Evolutionary conservation across 2,888 invertebrate genomes (phyloP), one percentile per base, ranked within the genome.

Genomic region (Rhagonycha fulva): DNA sequence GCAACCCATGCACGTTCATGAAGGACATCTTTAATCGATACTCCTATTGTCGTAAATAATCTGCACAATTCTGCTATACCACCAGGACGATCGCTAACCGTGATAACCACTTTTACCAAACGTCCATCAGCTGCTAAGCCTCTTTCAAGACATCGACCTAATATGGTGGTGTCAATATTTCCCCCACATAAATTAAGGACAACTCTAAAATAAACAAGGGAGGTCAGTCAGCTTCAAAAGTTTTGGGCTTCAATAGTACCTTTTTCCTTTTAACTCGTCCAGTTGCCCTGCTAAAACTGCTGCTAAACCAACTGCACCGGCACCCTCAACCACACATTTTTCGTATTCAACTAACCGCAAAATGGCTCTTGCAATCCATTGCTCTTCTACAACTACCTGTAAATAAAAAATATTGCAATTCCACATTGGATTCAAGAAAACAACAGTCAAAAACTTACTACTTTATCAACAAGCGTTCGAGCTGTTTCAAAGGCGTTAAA

Each of bases 1-100:
- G 93, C 93, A 12, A 98, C 92, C 98, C 98, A 98, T 2, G 98
- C 98, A 72, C 98, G 91, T 86, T 98, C 98, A 86, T 98, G 98
- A 88, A 96, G 94, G 76, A 98, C 97, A 85, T 98, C 98, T 87
- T 98, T 98, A 80, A 98, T 96, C 61, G 95, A 95, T 12, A 96
- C 96, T 0, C 96, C 96, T 30, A 95, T 89, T 1, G 91, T 90
- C 0, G 93, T 91, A 71, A 97, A 90, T 62, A 95, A 88, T 83
- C 92, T 91, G 84, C 96, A 95, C 5, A 97, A 89, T 84, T 97
- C 96, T 0, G 95, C 93, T 78, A 97, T 95, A 14, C 95, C 96
- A 5, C 96, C 96, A 0, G 97, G 96, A 78, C 96, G 90, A 88
- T 97, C 97, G 84, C 94, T 94, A 3, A 96, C 93, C 1, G 94